A percentile compares a stretch with the other conserved stretches of the same genome.
Conservation (phyloP, 2,888 invertebrate genomes). For the Ormia ochracea region DNA sequence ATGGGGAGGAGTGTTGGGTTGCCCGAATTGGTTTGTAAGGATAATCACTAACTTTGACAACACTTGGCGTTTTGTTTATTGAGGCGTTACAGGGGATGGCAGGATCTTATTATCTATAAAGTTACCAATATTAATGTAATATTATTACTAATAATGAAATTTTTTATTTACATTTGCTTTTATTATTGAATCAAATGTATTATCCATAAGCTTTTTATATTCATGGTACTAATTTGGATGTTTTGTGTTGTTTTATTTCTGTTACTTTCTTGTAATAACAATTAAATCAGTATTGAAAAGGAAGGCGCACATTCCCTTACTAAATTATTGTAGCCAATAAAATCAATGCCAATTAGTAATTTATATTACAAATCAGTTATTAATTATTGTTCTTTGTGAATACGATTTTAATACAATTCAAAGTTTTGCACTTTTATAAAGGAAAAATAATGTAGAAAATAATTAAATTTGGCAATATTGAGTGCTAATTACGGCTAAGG, state of each 20-base stretch:
- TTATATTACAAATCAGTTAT: neutral
- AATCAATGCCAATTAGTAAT: constrained; percentile 45
- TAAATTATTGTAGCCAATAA: neutral
- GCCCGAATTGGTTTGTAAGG: constrained; percentile 25
- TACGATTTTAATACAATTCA: neutral
- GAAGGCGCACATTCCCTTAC: neutral
- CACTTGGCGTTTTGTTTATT: constrained; percentile 30
- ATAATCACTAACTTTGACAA: constrained; percentile 25
- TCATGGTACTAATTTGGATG: neutral
- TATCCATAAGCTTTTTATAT: constrained; percentile 42
- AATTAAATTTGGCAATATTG: neutral
- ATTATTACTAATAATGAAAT: neutral
- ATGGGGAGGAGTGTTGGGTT: neutral
- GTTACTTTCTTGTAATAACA: neutral
- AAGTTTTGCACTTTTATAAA: neutral
- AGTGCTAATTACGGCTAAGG: neutral
- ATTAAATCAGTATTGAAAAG: neutral
- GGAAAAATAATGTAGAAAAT: neutral
- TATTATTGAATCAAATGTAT: constrained; percentile 50
- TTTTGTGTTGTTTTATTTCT: neutral
- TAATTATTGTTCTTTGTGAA: neutral
- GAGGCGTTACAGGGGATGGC: neutral
- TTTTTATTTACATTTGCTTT: constrained; percentile 14
- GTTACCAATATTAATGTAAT: constrained; percentile 1
- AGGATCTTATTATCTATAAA: neutral